Evolutionary conservation across 1,140 invertebrate genomes (phyloP), one percentile per base, ranked within the genome.

Genomic region (Calosoma granatense): DNA sequence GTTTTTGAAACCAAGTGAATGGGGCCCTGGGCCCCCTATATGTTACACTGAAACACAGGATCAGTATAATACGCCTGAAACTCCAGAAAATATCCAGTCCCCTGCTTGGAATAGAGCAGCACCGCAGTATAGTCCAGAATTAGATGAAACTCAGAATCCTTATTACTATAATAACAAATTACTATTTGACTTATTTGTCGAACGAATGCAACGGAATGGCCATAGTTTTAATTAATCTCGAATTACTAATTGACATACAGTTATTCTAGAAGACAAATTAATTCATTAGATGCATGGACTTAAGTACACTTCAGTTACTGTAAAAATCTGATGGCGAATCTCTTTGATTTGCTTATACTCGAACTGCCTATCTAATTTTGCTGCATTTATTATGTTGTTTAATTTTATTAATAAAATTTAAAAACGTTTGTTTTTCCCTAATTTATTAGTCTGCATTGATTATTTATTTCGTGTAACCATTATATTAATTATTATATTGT

Each of bases 141-240:
- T 83, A 19, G 72, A 70, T 61, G 74, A 75, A 39, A 68, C 57
- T 54, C 75, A 81, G 61, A 83, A 83, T 73, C 81, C 81, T 9
- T 79, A 76, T 64, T 83, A 83, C 64, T 83, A 82, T 59, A 79
- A 80, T 61, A 83, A 83, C 61, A 81, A 81, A 65, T 66, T 83
- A 47, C 64, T 83, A 20, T 83, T 76, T 62, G 77, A 76, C 26
- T 74, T 83, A 53, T 80, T 81, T 56, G 64, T 81, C 60, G 79
- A 81, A 64, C 68, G 81, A 54, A 62, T 76, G 57, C 76, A 79
- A 65, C 73, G 80, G 62, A 59, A 47, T 58, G 53, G 51, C 2
- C 57, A 61, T 22, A 43, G 20, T 59, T 36, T 47, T 47, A 9
- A 47, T 9, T 47, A 47, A 47, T 17, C 17, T 47, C n/a, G n/a